These are phyloP conservation scores for Clarias batrachus DNA, from an alignment of 2,113 vertebrate species.

Conservation along the genomic window DNA sequence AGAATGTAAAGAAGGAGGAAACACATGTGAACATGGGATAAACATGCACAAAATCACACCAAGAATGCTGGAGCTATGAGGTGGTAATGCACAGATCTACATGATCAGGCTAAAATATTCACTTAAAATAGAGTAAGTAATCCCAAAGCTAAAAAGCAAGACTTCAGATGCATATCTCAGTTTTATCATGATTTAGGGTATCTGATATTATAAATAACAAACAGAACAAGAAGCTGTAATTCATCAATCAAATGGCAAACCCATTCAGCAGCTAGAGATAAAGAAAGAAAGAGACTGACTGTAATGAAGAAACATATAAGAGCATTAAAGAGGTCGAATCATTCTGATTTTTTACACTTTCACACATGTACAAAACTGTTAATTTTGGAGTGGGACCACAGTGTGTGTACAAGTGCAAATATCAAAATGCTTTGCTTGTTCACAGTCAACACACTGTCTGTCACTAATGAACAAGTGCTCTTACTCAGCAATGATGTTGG, in stretches of 20 bases:
- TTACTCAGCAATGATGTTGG: not conserved
- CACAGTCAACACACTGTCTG: not conserved
- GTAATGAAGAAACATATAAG: not conserved
- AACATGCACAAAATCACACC: not conserved
- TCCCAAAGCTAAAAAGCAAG: not conserved
- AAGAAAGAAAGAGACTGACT: not conserved
- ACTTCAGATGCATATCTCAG: not conserved
- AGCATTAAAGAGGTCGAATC: not conserved
- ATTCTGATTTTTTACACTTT: constrained; percentile 13
- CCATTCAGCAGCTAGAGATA: not conserved
- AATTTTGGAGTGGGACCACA: constrained; percentile 5
- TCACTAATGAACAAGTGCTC: constrained; percentile 20
- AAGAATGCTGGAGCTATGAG: not conserved
- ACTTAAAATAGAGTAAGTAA: not conserved
- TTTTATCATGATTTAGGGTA: not conserved
- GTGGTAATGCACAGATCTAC: not conserved
- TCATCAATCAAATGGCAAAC: not conserved
- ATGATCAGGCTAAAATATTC: not conserved
- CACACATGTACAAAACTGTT: not conserved
- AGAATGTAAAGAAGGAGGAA: not conserved
- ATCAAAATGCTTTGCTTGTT: constrained; percentile 6
- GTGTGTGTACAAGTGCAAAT: not conserved
- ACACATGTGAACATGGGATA: not conserved
- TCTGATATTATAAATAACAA: not conserved
- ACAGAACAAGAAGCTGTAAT: not conserved